phyloP scores from a whole-genome alignment of 2,888 invertebrate genomes.

The Parnassius glacialis region DNA sequence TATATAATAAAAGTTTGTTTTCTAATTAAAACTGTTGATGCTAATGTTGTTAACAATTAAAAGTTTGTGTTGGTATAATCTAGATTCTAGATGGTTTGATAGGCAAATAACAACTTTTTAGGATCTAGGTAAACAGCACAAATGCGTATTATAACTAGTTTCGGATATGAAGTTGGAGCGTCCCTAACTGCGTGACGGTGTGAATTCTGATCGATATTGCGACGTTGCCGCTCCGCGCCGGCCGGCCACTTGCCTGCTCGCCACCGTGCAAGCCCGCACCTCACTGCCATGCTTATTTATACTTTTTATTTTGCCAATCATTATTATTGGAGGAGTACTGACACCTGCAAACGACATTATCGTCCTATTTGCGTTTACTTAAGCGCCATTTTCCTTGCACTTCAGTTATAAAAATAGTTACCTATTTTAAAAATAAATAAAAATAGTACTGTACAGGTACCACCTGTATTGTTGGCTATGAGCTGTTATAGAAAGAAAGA shows the following conservation, averaged over 20 bases:
- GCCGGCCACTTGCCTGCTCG: conserved; percentile 31
- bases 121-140: not conserved
- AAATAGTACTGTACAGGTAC: not conserved
- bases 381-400: not conserved
- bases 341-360: conserved; percentile 44
- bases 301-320: conserved; percentile 63
- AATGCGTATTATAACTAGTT: conserved; percentile 14
- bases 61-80: too few species aligned
- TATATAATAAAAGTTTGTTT: too few species aligned
- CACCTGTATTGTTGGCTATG: too few species aligned
- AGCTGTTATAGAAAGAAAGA: too few species aligned
- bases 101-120: too few species aligned
- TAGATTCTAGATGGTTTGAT: too few species aligned
- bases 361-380: conserved; percentile 17
- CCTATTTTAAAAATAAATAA: not conserved
- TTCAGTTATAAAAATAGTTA: too few species aligned
- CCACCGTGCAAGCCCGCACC: conserved; percentile 13
- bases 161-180: conserved; percentile 5
- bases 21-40: too few species aligned
- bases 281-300: conserved; percentile 57
- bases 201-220: conserved; percentile 62
- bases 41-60: too few species aligned
- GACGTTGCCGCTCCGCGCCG: conserved; percentile 67
- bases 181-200: conserved; percentile 28
- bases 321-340: conserved; percentile 58